Evolutionary conservation across 2,888 invertebrate species (phyloP).

Genomic region (Penaeus monodon): DNA sequence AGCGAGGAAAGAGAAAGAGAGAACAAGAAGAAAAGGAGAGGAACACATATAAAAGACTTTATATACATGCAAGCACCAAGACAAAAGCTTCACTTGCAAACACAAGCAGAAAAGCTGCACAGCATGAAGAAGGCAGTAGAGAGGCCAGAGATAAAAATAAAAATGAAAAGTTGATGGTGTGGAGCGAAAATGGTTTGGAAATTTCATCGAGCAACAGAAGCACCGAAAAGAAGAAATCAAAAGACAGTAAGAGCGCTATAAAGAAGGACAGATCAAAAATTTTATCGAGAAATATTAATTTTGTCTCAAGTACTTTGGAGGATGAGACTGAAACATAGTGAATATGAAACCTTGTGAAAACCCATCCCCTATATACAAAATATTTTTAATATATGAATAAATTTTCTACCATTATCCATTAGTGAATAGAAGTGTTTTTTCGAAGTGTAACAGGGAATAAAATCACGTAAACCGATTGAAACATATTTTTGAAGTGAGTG

Average conservation of each 20-base stretch:
- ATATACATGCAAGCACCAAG: conserved; percentile 44
- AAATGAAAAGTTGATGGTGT: conserved; percentile 17
- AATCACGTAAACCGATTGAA: too few relatives aligned
- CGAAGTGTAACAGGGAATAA: too few relatives aligned
- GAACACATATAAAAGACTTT: conserved; percentile 41
- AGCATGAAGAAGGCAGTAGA: neutral
- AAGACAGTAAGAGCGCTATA: neutral
- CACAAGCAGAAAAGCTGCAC: neutral
- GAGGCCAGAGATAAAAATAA: neutral
- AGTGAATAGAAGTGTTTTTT: too few relatives aligned
- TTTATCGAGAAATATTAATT: conserved; percentile 41
- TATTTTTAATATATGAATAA: too few relatives aligned
- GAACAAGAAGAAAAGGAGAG: conserved; percentile 36
- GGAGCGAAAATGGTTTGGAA: conserved; percentile 43
- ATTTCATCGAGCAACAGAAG: neutral
- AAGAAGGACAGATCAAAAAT: neutral
- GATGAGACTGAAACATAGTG: too few relatives aligned
- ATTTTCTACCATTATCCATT: too few relatives aligned
- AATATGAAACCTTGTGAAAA: too few relatives aligned
- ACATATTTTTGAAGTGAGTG: too few relatives aligned
- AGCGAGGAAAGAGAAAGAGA: conserved; percentile 24
- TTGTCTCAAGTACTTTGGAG: conserved; percentile 9
- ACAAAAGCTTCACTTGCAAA: neutral
- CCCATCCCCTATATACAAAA: too few relatives aligned
- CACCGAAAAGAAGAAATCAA: neutral